Percentiles rank a stretch among this genome's conserved stretches.
Conservation (phyloP, 2,113 vertebrate genomes). For the Thryonomys swinderianus region DNA sequence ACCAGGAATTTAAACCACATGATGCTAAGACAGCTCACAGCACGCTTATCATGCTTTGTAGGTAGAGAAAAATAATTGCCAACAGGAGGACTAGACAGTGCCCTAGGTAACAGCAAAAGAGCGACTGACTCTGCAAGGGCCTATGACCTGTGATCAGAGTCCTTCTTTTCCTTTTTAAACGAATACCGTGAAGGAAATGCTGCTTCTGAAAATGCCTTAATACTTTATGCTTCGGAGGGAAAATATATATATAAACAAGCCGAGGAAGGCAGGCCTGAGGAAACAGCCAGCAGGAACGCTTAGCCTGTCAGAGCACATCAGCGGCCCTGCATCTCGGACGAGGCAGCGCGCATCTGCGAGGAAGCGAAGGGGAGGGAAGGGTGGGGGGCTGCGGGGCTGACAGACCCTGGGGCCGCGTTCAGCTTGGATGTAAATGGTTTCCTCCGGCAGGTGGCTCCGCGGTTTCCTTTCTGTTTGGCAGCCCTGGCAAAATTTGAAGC, state of each 20-base stretch:
- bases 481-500: background rate
- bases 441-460: background rate
- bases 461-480: background rate
- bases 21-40: background rate
- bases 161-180: constrained; percentile 50
- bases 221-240: background rate
- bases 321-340: background rate
- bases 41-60: background rate
- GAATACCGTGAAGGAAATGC: constrained; percentile 27
- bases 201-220: constrained; percentile 54
- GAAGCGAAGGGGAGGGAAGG: background rate
- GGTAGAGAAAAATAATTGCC: background rate
- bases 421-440: background rate
- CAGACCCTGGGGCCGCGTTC: background rate
- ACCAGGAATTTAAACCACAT: constrained; percentile 29
- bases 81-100: background rate
- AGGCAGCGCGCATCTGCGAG: background rate
- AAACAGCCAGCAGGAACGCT: constrained; percentile 8
- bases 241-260: background rate
- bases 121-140: background rate
- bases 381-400: background rate
- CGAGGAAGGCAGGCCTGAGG: background rate
- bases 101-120: background rate
- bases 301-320: constrained; percentile 23
- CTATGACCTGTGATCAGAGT: background rate